Evolutionary conservation across 2,888 invertebrate genomes (phyloP).

Genomic region (Drosophila heteroneura): DNA sequence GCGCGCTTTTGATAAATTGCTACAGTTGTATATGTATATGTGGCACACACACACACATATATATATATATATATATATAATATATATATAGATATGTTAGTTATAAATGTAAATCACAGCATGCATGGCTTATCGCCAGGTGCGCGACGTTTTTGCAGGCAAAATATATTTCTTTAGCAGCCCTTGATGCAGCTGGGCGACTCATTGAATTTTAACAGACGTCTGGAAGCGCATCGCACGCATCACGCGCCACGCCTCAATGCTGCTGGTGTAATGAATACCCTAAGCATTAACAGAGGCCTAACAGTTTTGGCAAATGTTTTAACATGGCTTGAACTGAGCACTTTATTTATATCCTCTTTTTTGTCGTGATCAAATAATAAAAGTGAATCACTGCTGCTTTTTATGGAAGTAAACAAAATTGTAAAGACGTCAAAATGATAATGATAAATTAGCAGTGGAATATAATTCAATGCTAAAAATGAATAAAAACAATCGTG

Average conservation of each 20-base stretch:
- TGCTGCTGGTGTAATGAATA: constrained; percentile 49
- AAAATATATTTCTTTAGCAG: not conserved
- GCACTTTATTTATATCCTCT: not conserved
- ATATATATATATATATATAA: not conserved
- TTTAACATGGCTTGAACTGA: not conserved
- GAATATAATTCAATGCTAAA: not conserved
- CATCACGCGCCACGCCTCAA: constrained; percentile 62
- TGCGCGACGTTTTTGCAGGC: constrained; percentile 30
- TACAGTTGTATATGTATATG: constrained; percentile 5
- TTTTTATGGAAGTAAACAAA: not conserved
- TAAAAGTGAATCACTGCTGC: constrained; percentile 1
- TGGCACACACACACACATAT: not conserved
- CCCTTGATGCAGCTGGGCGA: constrained; percentile 38
- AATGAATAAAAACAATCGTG: not conserved
- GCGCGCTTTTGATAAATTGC: constrained; percentile 50
- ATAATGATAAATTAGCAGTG: constrained; percentile 2
- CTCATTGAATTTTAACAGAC: constrained; percentile 41
- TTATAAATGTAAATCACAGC: constrained; percentile 44
- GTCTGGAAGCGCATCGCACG: constrained; percentile 18
- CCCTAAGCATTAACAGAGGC: constrained; percentile 12
- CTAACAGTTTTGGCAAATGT: constrained; percentile 9
- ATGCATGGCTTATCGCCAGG: constrained; percentile 50
- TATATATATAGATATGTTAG: not conserved
- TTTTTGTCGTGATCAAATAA: constrained; percentile 6
- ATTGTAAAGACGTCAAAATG: not conserved